Conservation (phyloP, 1,140 invertebrate genomes). For the Neocloeon triangulifer region DNA sequence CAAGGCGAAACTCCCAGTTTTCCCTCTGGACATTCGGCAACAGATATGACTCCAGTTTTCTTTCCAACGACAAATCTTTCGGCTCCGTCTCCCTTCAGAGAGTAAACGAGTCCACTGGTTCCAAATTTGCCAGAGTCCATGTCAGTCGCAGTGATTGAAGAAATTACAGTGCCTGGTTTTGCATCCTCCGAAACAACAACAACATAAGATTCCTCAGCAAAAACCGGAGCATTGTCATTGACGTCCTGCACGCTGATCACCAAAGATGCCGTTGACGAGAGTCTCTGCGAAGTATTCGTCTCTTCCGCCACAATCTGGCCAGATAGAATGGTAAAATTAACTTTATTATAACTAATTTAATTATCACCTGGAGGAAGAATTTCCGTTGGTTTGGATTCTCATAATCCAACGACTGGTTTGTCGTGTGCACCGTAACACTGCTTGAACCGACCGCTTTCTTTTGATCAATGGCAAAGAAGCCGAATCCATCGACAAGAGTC, state of each 20-base stretch:
- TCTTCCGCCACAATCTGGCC: constrained; percentile 59
- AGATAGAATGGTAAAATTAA: constrained; percentile 8
- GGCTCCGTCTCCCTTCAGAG: constrained; percentile 58
- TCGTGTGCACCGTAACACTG: constrained; percentile 55
- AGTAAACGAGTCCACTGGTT: constrained; percentile 60
- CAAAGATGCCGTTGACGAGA: constrained; percentile 70
- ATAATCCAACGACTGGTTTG: constrained; percentile 60
- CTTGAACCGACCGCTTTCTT: constrained; percentile 51
- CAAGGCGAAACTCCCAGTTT: constrained; percentile 38
- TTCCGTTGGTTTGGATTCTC: constrained; percentile 82
- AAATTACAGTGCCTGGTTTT: constrained; percentile 39
- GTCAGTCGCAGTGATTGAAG: constrained; percentile 57
- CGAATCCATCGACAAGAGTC: constrained; percentile 51
- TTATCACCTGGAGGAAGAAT: constrained; percentile 57
- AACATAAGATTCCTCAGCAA: constrained; percentile 48
- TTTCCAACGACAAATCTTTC: constrained; percentile 61
- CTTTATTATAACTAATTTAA: constrained; percentile 2
- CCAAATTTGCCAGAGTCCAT: constrained; percentile 58
- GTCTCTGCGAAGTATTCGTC: constrained; percentile 41
- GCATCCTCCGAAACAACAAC: constrained; percentile 49
- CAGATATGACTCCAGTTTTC: constrained; percentile 55
- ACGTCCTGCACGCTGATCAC: constrained; percentile 61
- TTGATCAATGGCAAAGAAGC: constrained; percentile 64
- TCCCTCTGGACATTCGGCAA: constrained; percentile 49
- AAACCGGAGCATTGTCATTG: constrained; percentile 75